Percentiles rank a stretch among this genome's conserved stretches.
phyloP scores from a whole-genome alignment of 2,113 vertebrate species.

The Ictalurus punctatus region DNA sequence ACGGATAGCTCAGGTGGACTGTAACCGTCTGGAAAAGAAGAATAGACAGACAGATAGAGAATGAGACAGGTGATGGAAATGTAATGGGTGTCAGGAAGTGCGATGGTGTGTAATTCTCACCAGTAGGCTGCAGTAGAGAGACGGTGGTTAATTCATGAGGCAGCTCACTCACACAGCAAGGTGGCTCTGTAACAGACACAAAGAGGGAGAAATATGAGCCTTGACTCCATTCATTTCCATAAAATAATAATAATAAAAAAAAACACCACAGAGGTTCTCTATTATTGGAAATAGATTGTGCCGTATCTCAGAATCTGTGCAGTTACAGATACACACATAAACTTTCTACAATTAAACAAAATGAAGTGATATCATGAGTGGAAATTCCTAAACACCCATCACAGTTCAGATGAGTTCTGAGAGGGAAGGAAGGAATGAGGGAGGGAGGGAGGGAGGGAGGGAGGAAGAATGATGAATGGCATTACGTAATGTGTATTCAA shows the following conservation, averaged over 20 bases:
- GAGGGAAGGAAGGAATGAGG: neutral
- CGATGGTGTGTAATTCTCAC: slow-evolving; percentile 10
- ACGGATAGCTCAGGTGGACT: slow-evolving; percentile 51
- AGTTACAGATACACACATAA: neutral
- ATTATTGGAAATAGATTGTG: neutral
- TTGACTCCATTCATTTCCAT: neutral
- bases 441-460: neutral
- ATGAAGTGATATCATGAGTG: neutral
- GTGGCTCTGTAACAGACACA: slow-evolving; percentile 8
- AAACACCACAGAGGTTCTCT: neutral
- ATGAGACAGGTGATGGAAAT: neutral
- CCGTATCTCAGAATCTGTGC: neutral
- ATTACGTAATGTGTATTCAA: slow-evolving; percentile 47
- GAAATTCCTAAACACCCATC: neutral
- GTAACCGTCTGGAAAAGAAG: slow-evolving; percentile 56
- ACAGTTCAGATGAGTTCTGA: neutral
- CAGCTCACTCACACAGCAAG: slow-evolving; percentile 25
- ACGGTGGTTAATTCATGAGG: neutral
- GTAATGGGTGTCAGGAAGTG: neutral
- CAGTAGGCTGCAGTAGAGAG: slow-evolving; percentile 44
- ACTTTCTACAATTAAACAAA: neutral
- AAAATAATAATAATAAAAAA: neutral
- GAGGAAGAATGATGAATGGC: too few relatives aligned
- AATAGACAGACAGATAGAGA: slow-evolving; percentile 13
- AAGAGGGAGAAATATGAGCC: neutral